Evolutionary conservation across 2,797 vertebrate species (phyloP), one percentile per base, ranked within the genome.

Genomic region (Gadopsis marmoratus): DNA sequence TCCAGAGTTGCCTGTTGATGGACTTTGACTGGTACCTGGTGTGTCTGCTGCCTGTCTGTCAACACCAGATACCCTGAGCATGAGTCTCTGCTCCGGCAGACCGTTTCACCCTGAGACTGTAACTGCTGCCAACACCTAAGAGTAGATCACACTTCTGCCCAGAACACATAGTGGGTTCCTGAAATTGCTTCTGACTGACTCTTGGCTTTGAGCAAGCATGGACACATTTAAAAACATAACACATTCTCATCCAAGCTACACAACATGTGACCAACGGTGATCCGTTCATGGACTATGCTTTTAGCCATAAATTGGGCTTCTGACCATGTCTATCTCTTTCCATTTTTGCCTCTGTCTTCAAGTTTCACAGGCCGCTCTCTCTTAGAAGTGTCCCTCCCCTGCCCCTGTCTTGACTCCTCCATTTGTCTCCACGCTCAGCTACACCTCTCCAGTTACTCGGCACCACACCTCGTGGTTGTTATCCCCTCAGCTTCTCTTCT

Each of bases 391-490:
- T 88, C 67, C 69, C 86, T 79, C 75, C 81, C 67, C 69, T 80
- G 74, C 59, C 71, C 83, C 74, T 60, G 80, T 88, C 91, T 88
- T 62, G 12, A 69, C 74, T 94, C 82, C 78, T 89, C 91, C 58
- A 87, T 87, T 92, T 93, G 95, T 96, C 94, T 97, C 90, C 82
- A 88, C 93, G 92, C 93, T 90, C 81, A 77, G 73, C 89, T 89
- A 81, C 85, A 90, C 91, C 88, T 93, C 91, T 97, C 95, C 95
- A 94, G 95, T 97, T 96, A 94, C 96, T 93, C 94, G 96, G 96
- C 96, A 96, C 95, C 94, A 93, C 96, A 96, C 96, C 94, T 96
- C 93, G 88, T 94, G 94, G 95, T 96, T 96, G 95, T 96, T 92
- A 91, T 96, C 96, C 96, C 94, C 95, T 94, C 95, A 91, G 90